Conservation (phyloP, 2,888 invertebrate genomes). For the Abrostola triplasia region DNA sequence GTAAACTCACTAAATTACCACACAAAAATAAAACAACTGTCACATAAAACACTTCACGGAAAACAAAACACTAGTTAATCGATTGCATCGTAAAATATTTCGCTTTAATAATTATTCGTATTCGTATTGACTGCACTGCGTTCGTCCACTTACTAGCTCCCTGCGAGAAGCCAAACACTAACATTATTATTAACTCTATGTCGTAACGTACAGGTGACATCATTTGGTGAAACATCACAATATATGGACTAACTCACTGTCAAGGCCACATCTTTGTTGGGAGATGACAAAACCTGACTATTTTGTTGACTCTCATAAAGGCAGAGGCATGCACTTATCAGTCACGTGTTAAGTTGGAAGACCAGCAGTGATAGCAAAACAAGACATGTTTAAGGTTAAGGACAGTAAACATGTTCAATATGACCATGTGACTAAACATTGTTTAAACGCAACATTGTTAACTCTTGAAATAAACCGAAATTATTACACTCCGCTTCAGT, state of each 20-base stretch:
- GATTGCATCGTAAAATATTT: constrained; percentile 49
- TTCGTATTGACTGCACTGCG: constrained; percentile 63
- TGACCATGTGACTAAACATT: too few relatives aligned
- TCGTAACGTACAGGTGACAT: constrained; percentile 80
- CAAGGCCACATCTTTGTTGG: constrained; percentile 62
- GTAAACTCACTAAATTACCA: constrained; percentile 32
- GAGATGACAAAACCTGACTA: constrained; percentile 37
- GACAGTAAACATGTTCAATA: background rate
- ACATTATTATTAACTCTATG: constrained; percentile 80
- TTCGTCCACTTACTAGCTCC: constrained; percentile 71
- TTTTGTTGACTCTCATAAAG: constrained; percentile 10
- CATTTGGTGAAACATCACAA: constrained; percentile 72
- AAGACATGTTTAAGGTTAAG: background rate
- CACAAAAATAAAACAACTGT: constrained; percentile 24
- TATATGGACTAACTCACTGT: constrained; percentile 65
- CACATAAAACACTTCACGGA: constrained; percentile 44
- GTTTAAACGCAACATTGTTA: background rate
- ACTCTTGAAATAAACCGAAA: background rate
- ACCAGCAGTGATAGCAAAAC: constrained; percentile 15
- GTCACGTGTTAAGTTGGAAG: constrained; percentile 5
- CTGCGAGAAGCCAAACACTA: constrained; percentile 77
- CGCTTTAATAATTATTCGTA: constrained; percentile 52
- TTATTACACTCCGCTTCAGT: background rate
- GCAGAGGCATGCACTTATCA: constrained; percentile 21
- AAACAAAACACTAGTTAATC: constrained; percentile 41